Percentiles rank a stretch among this genome's conserved stretches.
Evolutionary conservation across 2,797 vertebrate genomes (phyloP).

Genomic region (Acanthopagrus latus): DNA sequence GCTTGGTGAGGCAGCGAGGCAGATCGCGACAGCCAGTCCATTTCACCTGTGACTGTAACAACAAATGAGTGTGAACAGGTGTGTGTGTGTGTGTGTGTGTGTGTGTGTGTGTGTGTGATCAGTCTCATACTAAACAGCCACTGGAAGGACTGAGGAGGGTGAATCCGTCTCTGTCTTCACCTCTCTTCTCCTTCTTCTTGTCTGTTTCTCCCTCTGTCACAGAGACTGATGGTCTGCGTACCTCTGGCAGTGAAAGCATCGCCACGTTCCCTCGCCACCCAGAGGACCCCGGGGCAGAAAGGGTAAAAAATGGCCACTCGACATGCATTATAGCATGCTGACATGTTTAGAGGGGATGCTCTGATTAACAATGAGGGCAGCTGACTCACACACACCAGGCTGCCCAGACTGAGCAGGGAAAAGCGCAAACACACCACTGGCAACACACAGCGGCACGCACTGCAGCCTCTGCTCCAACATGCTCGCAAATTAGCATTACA

Average conservation of each 20-base stretch:
- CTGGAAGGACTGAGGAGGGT: slow-evolving; percentile 54
- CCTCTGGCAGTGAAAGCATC: slow-evolving; percentile 29
- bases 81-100: slow-evolving; percentile 9
- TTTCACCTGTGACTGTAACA: slow-evolving; percentile 47
- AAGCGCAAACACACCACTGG: slow-evolving; percentile 61
- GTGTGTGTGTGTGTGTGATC: slow-evolving; percentile 41
- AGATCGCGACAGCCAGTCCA: slow-evolving; percentile 28
- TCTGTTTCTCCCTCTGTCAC: slow-evolving; percentile 44
- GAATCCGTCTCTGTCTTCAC: slow-evolving; percentile 37
- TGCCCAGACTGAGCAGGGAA: slow-evolving; percentile 46
- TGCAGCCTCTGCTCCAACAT: slow-evolving; percentile 17
- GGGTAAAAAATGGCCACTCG: slow-evolving; percentile 54
- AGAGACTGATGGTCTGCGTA: slow-evolving; percentile 43
- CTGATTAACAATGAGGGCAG: slow-evolving; percentile 73
- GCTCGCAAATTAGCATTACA: slow-evolving; percentile 16
- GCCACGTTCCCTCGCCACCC: slow-evolving; percentile 27
- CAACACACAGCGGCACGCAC: slow-evolving; percentile 23
- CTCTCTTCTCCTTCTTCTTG: slow-evolving; percentile 25
- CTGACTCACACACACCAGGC: slow-evolving; percentile 52
- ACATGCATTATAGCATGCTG: slow-evolving; percentile 45
- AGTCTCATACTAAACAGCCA: slow-evolving; percentile 24
- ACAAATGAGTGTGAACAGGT: slow-evolving; percentile 45
- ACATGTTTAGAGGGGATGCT: slow-evolving; percentile 65
- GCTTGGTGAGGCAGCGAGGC: slow-evolving; percentile 43
- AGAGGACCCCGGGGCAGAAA: slow-evolving; percentile 22